Evolutionary conservation across 2,797 vertebrate species (phyloP), one percentile per base, ranked within the genome.

Genomic region (Naso thynnoides): DNA sequence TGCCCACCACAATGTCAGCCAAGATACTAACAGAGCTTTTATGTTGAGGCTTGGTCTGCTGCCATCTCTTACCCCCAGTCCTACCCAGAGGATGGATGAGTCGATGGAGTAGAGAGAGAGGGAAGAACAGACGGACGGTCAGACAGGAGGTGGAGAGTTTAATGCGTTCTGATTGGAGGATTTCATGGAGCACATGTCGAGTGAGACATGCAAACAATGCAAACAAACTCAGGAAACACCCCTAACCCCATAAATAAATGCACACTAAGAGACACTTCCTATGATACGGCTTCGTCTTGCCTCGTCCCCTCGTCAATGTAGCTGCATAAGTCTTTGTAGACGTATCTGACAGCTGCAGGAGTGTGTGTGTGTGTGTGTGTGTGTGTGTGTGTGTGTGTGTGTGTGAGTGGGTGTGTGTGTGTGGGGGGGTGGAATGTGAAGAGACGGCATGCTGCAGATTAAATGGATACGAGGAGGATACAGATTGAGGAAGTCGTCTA

Each of bases 21-120:
- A 94, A 95, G 92, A 92, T 81, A 89, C 89, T 90, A 93, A 94
- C 89, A 90, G 83, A 73, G 90, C 88, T 93, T 94, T 94, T 93
- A 93, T 92, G 93, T 86, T 15, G 18, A 84, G 63, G 55, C 82
- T 93, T 94, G 93, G 92, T 89, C 76, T 42, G 73, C 60, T 88
- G 93, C 92, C 92, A 94, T 88, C 63, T 62, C 54, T 73, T 57
- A 64, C 72, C 68, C 73, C 70, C 48, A 85, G 75, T 79, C 82
- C 24, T 47, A 75, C 78, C 59, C 27, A 76, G 74, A 76, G 73
- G 81, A 88, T 19, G 67, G 59, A 74, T 71, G 73, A 78, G 79
- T 77, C 77, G 83, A 86, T 70, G 78, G 39, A 81, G 47, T 3
- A 57, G 67, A n/a, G 69, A 68, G 60, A 61, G 8, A 53, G n/a